Evolutionary conservation across 2,888 invertebrate genomes (phyloP).

Genomic region (Leptinotarsa juncta): DNA sequence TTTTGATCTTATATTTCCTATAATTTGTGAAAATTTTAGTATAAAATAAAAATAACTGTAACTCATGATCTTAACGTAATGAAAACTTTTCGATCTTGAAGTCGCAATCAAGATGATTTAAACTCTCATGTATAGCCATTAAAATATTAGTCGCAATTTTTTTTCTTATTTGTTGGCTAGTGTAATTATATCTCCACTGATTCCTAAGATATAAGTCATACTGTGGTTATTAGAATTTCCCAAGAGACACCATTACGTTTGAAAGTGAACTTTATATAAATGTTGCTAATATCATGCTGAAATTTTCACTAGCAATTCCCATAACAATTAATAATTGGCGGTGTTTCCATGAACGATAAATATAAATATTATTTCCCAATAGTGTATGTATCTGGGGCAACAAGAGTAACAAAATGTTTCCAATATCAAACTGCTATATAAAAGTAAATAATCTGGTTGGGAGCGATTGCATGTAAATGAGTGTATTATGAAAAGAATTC

Average conservation of each 20-base stretch:
- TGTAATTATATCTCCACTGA: too few species aligned
- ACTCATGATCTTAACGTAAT: too few species aligned
- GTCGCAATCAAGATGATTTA: too few species aligned
- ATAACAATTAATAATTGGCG: slow-evolving; percentile 10
- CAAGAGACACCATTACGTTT: not conserved
- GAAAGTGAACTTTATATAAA: not conserved
- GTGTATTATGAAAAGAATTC: slow-evolving; percentile 22
- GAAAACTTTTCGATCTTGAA: too few species aligned
- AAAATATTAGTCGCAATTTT: too few species aligned
- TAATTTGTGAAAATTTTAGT: too few species aligned
- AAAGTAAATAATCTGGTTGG: slow-evolving; percentile 23
- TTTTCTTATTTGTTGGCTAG: too few species aligned
- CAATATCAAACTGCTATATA: slow-evolving; percentile 24
- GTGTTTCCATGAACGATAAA: slow-evolving; percentile 19
- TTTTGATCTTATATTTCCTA: too few species aligned
- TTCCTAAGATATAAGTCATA: too few species aligned
- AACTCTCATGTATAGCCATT: too few species aligned
- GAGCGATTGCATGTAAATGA: slow-evolving; percentile 27
- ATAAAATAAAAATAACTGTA: too few species aligned
- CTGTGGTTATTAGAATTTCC: not conserved
- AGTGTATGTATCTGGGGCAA: slow-evolving; percentile 23
- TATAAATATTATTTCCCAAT: slow-evolving; percentile 18
- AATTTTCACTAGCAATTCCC: not conserved
- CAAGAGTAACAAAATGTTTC: slow-evolving; percentile 19
- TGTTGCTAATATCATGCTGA: not conserved